phyloP scores from a whole-genome alignment of 30 jellyfish, hydroid and myxozoan genomes.

The Nemopilema nomurai region DNA sequence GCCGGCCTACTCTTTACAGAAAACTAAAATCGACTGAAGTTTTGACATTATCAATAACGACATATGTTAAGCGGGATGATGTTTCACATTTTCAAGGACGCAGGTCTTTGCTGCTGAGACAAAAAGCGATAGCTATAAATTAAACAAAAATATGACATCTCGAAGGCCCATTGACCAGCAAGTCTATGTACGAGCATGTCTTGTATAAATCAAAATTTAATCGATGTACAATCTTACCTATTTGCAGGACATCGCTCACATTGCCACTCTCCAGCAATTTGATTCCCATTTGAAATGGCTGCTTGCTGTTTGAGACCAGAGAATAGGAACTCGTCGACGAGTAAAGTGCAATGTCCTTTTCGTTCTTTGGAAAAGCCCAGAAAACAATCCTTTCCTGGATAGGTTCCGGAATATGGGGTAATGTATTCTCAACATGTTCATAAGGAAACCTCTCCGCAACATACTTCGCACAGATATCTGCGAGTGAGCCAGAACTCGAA shows the following conservation, averaged over 20 bases:
- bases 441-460: slow-evolving; percentile 84
- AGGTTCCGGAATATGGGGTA: slow-evolving; percentile 87
- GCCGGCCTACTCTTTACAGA: not conserved
- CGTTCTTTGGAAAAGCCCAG: slow-evolving; percentile 89
- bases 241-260: slow-evolving; percentile 87
- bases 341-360: slow-evolving; percentile 70
- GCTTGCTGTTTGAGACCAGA: slow-evolving; percentile 46
- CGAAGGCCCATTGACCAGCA: no score
- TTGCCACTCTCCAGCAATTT: slow-evolving; percentile 70
- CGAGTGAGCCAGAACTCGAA: slow-evolving; percentile 6
- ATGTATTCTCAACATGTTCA: slow-evolving; percentile 80
- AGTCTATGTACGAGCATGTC: not conserved
- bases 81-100: no score
- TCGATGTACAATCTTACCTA: slow-evolving; percentile 61
- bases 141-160: no score
- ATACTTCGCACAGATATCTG: slow-evolving; percentile 83
- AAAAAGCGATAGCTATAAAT: no score
- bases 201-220: not conserved
- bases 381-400: slow-evolving; percentile 72
- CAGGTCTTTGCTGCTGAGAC: no score
- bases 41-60: no score
- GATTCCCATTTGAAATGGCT: slow-evolving; percentile 82
- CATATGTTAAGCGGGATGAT: no score
- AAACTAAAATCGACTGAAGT: not conserved
- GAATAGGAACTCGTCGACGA: slow-evolving; percentile 78